Evolutionary conservation across 2,888 invertebrate species (phyloP).

Genomic region (Hermaeophaga mercurialis): DNA sequence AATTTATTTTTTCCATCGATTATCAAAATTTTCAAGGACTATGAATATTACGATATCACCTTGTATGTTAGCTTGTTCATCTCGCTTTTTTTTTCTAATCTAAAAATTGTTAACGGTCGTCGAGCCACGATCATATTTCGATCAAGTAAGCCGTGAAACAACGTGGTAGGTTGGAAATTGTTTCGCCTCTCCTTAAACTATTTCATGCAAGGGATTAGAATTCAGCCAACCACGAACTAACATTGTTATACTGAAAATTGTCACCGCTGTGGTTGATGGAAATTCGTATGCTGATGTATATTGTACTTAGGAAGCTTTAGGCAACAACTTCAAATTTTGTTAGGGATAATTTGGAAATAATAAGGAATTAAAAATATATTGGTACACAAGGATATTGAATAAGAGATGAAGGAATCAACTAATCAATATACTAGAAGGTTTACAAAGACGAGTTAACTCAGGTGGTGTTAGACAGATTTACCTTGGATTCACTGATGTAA

Average conservation of each 20-base stretch:
- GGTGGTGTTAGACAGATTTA: too few species aligned
- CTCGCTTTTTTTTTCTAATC: slow-evolving; percentile 33
- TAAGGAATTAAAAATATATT: too few species aligned
- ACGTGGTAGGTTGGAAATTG: slow-evolving; percentile 56
- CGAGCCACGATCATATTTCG: slow-evolving; percentile 47
- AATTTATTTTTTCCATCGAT: too few species aligned
- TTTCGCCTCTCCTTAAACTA: slow-evolving; percentile 58
- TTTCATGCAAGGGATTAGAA: slow-evolving; percentile 58
- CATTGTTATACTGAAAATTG: slow-evolving; percentile 53
- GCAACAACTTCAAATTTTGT: slow-evolving; percentile 18
- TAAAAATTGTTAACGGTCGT: slow-evolving; percentile 43
- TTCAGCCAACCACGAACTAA: slow-evolving; percentile 55
- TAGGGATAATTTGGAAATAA: background rate
- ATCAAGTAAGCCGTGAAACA: slow-evolving; percentile 56
- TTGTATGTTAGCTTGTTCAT: too few species aligned
- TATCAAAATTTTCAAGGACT: too few species aligned
- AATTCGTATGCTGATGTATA: slow-evolving; percentile 39
- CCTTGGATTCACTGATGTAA: too few species aligned
- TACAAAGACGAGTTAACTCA: too few species aligned
- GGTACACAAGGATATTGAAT: too few species aligned
- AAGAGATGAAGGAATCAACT: too few species aligned
- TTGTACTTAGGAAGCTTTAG: slow-evolving; percentile 21
- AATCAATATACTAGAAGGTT: too few species aligned
- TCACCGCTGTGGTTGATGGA: slow-evolving; percentile 33
- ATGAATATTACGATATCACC: too few species aligned